These are phyloP conservation scores for Diploscapter pachys DNA, from an alignment of 1,140 invertebrate species.

Conservation along the genomic window DNA sequence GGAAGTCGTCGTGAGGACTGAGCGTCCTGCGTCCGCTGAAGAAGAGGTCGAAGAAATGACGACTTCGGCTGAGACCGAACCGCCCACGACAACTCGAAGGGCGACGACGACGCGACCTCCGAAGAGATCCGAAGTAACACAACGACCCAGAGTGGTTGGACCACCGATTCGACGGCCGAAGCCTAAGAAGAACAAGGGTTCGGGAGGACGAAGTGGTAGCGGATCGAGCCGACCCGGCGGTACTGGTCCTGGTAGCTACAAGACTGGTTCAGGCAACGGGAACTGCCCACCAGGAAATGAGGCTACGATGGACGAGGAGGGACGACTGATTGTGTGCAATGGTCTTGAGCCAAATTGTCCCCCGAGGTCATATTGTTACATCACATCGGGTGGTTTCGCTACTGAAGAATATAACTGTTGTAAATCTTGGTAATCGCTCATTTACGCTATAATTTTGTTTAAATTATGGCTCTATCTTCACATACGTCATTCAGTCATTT, in stretches of 20 bases:
- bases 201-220: not conserved
- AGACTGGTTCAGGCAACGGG: conserved; percentile 33
- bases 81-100: not conserved
- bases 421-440: conserved; percentile 37
- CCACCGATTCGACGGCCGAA: conserved; percentile 40
- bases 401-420: conserved; percentile 56
- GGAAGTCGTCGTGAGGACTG: no score
- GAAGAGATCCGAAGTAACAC: not conserved
- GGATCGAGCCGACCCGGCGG: not conserved
- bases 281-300: conserved; percentile 54
- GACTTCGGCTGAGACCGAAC: conserved; percentile 1
- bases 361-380: conserved; percentile 56
- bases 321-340: conserved; percentile 50
- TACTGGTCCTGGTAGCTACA: conserved; percentile 12
- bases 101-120: not conserved
- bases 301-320: conserved; percentile 43
- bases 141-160: conserved; percentile 42
- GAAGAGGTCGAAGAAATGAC: not conserved
- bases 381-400: conserved; percentile 52
- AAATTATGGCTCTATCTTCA: conserved; percentile 2
- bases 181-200: conserved; percentile 21
- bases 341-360: conserved; percentile 55
- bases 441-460: conserved; percentile 3
- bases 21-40: not conserved
- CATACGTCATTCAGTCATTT: not conserved